Evolutionary conservation across 2,113 vertebrate genomes (phyloP), one percentile per base, ranked within the genome.

Genomic region (Rhinichthys klamathensis): DNA sequence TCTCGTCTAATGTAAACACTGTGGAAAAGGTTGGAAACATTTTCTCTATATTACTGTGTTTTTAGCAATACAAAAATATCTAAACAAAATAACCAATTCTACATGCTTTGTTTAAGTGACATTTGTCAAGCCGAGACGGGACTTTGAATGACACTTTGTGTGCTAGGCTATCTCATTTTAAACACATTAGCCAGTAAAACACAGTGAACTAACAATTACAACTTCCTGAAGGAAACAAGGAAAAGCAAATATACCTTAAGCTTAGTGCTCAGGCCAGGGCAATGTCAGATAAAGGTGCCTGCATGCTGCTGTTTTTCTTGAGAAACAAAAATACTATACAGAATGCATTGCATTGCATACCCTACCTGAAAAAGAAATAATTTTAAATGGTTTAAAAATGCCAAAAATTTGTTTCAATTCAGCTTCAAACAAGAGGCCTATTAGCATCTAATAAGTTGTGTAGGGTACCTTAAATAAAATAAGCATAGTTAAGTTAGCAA

Each of bases 171-270:
- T 67, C 51, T 58, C 46, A 58, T 76, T 87, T 87, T 23, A 72
- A 46, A 77, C 58, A 51, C 27, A 69, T 85, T 65, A 83, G 70
- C 74, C 46, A 76, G 86, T 74, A 80, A 88, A 88, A 70, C 73
- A 69, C 15, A 54, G 38, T 25, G 69, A 70, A 82, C 54, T 15
- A 6, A 44, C 58, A 88, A 75, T 83, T 80, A 88, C 60, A 76
- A 76, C 85, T 86, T 88, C 85, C 80, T 80, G 74, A 46, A 67
- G 61, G 80, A 87, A 83, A 54, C n/a, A 12, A 10, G 74, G n/a
- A 80, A 82, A 84, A 63, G 69, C 25, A 85, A 86, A 80, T 78
- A 56, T 25, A 73, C 51, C 30, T 32, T n/a, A 67, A 21, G 75
- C 80, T 70, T 23, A 80, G 15, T 30, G 35, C 35, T 70, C 1